Conservation (phyloP, 1,140 invertebrate species). For the Drosophila ambigua region DNA sequence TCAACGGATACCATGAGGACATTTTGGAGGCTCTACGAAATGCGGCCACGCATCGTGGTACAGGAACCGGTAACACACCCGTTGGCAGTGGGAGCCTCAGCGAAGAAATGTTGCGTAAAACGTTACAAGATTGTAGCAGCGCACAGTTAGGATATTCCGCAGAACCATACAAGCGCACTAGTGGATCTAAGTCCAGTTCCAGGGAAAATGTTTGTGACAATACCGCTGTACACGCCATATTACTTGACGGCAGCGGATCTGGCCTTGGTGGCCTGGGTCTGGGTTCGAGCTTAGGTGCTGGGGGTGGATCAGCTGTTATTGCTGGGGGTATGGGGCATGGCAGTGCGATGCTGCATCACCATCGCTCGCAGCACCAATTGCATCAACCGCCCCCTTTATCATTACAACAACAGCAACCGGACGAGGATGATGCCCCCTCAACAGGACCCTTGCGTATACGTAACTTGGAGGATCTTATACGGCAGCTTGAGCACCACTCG, state of each 20-base stretch:
- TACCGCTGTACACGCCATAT: slow-evolving; percentile 83
- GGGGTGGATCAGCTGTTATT: slow-evolving; percentile 40
- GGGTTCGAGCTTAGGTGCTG: slow-evolving; percentile 58
- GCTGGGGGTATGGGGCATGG: slow-evolving; percentile 57
- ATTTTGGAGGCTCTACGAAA: slow-evolving; percentile 94
- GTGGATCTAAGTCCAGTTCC: slow-evolving; percentile 85
- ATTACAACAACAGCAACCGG: slow-evolving; percentile 70
- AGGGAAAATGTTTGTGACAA: slow-evolving; percentile 88
- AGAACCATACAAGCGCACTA: slow-evolving; percentile 86
- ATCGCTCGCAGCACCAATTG: slow-evolving; percentile 79
- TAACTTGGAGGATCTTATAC: slow-evolving; percentile 95
- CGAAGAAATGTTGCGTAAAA: slow-evolving; percentile 87
- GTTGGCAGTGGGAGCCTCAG: slow-evolving; percentile 86
- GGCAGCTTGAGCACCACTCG: slow-evolving; percentile 95
- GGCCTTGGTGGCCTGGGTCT: slow-evolving; percentile 55
- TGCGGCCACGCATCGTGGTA: slow-evolving; percentile 89
- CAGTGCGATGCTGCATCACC: slow-evolving; percentile 72
- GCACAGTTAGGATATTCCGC: slow-evolving; percentile 84
- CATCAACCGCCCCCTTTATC: slow-evolving; percentile 70
- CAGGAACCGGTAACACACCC: slow-evolving; percentile 85
- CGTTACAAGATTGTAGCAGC: slow-evolving; percentile 87
- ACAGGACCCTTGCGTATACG: slow-evolving; percentile 92
- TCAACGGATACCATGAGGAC: slow-evolving; percentile 97
- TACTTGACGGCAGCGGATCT: slow-evolving; percentile 72
- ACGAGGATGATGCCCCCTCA: slow-evolving; percentile 89